Evolutionary conservation across 2,113 vertebrate genomes (phyloP).

Genomic region (Etheostoma cragini): DNA sequence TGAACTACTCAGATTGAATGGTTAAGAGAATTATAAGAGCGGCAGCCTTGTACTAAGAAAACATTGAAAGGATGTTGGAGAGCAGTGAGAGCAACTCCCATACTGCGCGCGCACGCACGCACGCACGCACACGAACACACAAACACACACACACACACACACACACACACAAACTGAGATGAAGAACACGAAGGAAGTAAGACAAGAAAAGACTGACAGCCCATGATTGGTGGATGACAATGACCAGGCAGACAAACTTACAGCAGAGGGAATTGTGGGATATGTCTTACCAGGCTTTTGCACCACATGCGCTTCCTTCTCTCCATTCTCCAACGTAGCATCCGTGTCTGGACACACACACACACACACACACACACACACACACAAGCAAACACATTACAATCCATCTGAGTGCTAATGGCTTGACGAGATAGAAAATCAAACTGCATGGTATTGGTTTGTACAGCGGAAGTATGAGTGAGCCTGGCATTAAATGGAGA

Average conservation of each 20-base stretch:
- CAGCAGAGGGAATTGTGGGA: constrained; percentile 48
- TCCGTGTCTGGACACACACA: constrained; percentile 73
- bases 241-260: constrained; percentile 10
- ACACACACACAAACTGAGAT: background rate
- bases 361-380: constrained; percentile 64
- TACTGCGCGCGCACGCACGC: constrained; percentile 1
- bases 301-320: constrained; percentile 84
- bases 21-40: background rate
- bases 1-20: background rate
- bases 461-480: background rate
- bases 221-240: constrained; percentile 11
- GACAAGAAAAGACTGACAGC: constrained; percentile 23
- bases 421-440: constrained; percentile 16
- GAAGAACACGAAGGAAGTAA: constrained; percentile 19
- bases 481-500: constrained; percentile 4
- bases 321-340: constrained; percentile 88
- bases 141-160: constrained; percentile 21
- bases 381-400: constrained; percentile 63
- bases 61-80: constrained; percentile 13
- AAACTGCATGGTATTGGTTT: background rate
- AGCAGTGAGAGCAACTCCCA: constrained; percentile 27
- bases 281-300: constrained; percentile 84
- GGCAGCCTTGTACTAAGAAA: background rate
- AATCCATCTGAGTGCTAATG: constrained; percentile 16
- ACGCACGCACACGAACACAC: background rate